Evolutionary conservation across 2,797 vertebrate genomes (phyloP).

Genomic region (Gorsachius magnificus): DNA sequence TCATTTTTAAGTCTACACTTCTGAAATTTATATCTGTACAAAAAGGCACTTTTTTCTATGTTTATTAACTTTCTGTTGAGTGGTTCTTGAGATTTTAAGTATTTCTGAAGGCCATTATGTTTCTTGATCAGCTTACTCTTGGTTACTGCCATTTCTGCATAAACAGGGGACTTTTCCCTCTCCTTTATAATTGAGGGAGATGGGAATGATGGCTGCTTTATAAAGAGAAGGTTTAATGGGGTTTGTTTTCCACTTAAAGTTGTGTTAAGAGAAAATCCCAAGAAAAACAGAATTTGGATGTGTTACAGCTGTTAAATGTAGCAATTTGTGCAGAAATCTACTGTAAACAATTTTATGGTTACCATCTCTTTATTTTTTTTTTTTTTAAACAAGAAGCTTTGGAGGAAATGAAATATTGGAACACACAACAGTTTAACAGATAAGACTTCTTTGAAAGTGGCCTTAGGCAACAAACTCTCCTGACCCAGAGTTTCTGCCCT

Average conservation of each 20-base stretch:
- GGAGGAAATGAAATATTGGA: background rate
- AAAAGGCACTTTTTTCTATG: background rate
- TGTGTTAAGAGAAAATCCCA: background rate
- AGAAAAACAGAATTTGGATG: background rate
- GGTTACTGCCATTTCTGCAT: background rate
- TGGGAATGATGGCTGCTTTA: background rate
- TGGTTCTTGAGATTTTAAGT: background rate
- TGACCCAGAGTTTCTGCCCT: slow-evolving; percentile 42
- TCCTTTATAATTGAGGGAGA: background rate
- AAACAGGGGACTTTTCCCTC: background rate
- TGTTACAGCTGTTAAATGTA: background rate
- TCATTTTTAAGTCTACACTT: background rate
- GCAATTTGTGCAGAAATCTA: background rate
- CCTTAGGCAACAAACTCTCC: slow-evolving; percentile 40
- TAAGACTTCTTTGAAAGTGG: slow-evolving; percentile 39
- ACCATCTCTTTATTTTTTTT: background rate
- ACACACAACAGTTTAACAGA: slow-evolving; percentile 11
- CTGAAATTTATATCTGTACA: background rate
- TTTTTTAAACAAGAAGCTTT: slow-evolving; percentile 7
- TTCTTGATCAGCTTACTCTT: background rate
- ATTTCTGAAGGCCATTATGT: background rate
- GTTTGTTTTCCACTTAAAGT: background rate
- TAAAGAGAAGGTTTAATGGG: background rate
- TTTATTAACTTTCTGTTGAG: background rate
- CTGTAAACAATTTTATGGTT: background rate